Evolutionary conservation across 2,888 invertebrate species (phyloP).

Genomic region (Apodemia duryi): DNA sequence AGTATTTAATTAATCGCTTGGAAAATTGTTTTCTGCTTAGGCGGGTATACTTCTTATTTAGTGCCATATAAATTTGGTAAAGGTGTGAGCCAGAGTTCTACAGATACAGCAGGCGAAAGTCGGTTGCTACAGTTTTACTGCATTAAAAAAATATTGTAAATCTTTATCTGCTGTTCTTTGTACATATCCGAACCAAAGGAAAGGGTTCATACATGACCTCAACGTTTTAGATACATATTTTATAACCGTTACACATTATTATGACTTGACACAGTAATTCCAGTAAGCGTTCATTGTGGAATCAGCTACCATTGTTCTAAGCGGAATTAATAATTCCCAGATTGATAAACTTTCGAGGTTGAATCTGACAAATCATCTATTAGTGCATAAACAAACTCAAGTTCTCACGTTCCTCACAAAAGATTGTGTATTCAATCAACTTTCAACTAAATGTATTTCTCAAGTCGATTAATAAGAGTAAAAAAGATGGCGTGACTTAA

Average conservation of each 20-base stretch:
- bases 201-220: not conserved
- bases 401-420: constrained; percentile 47
- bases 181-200: not conserved
- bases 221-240: constrained; percentile 2
- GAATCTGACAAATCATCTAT: constrained; percentile 39
- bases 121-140: no score
- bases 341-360: constrained; percentile 59
- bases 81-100: no score
- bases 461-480: constrained; percentile 12
- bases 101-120: no score
- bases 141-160: no score
- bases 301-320: constrained; percentile 50
- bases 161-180: no score
- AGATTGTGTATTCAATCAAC: constrained; percentile 14
- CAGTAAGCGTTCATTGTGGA: constrained; percentile 30
- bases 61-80: no score
- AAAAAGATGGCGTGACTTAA: constrained; percentile 11
- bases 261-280: constrained; percentile 23
- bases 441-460: constrained; percentile 11
- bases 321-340: constrained; percentile 44
- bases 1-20: no score
- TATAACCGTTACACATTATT: constrained; percentile 22
- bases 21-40: no score
- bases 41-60: no score
- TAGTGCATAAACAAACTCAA: constrained; percentile 30